Evolutionary conservation across 2,888 invertebrate species (phyloP).

Genomic region (Lathronympha strigana): DNA sequence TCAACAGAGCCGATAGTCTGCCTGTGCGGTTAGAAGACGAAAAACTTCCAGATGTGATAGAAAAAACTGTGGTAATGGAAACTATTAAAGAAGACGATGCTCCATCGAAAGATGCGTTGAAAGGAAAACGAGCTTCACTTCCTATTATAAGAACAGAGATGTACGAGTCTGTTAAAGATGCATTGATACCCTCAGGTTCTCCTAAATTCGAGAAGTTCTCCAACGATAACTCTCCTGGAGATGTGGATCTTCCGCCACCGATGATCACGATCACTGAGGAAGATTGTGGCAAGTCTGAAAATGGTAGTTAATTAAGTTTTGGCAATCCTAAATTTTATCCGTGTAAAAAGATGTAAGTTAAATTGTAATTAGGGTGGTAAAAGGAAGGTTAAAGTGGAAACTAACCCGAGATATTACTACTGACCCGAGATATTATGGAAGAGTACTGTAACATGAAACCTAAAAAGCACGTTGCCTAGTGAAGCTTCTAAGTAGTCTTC

Average conservation of each 20-base stretch:
- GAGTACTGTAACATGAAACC: not conserved
- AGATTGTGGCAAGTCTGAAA: conserved; percentile 72
- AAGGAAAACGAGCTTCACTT: conserved; percentile 72
- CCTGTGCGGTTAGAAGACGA: conserved; percentile 83
- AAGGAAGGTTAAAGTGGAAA: conserved; percentile 6
- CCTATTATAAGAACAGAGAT: conserved; percentile 78
- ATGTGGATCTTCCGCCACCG: conserved; percentile 65
- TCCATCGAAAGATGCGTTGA: conserved; percentile 61
- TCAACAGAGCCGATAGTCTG: conserved; percentile 82
- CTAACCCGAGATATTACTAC: not conserved
- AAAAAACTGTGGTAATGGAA: conserved; percentile 60
- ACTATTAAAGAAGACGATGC: conserved; percentile 72
- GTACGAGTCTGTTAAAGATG: conserved; percentile 83
- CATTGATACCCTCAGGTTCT: conserved; percentile 77
- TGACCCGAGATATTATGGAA: not conserved
- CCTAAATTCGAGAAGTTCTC: conserved; percentile 84
- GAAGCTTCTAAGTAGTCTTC: conserved; percentile 6
- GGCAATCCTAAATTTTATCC: conserved; percentile 50
- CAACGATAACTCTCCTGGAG: conserved; percentile 79
- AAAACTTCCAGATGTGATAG: conserved; percentile 48
- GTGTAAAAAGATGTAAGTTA: conserved; percentile 57
- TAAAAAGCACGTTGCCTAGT: conserved; percentile 6
- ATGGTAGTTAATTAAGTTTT: conserved; percentile 69
- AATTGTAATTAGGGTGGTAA: conserved; percentile 46
- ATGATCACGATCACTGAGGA: conserved; percentile 82